Conservation (phyloP, 2,888 invertebrate genomes). For the Lithosia quadra region DNA sequence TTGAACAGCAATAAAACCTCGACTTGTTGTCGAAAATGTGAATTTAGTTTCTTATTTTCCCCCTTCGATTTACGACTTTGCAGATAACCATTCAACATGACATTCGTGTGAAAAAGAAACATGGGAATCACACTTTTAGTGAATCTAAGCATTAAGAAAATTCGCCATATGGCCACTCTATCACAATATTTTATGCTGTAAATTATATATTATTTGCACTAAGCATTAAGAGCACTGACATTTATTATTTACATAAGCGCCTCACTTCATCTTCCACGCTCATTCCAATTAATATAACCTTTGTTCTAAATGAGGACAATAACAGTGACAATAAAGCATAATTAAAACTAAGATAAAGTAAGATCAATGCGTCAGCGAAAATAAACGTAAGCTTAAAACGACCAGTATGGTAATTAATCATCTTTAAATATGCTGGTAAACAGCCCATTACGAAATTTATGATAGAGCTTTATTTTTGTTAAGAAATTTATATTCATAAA, state of each 20-base stretch:
- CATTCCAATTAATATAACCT: conserved; percentile 4
- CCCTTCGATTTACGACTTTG: neutral
- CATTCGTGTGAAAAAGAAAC: neutral
- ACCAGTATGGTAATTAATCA: conserved; percentile 44
- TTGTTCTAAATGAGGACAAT: neutral
- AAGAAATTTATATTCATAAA: neutral
- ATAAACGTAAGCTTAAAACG: conserved; percentile 32
- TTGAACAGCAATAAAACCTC: conserved; percentile 7
- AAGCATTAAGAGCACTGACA: neutral
- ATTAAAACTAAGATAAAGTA: conserved; percentile 28
- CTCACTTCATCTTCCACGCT: neutral
- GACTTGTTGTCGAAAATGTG: conserved; percentile 4
- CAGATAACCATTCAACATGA: neutral
- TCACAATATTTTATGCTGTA: neutral
- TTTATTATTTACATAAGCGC: neutral
- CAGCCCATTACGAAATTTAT: conserved; percentile 35
- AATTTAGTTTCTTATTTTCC: conserved; percentile 11
- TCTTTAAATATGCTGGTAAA: conserved; percentile 33
- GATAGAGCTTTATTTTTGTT: neutral
- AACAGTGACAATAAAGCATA: conserved; percentile 20
- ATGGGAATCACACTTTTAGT: neutral
- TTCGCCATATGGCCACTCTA: neutral
- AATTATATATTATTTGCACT: neutral
- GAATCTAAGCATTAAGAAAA: neutral
- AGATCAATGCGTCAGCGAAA: conserved; percentile 31